These are phyloP conservation scores for Nycteola revayana DNA, from an alignment of 2,888 invertebrate genomes.

Conservation along the genomic window DNA sequence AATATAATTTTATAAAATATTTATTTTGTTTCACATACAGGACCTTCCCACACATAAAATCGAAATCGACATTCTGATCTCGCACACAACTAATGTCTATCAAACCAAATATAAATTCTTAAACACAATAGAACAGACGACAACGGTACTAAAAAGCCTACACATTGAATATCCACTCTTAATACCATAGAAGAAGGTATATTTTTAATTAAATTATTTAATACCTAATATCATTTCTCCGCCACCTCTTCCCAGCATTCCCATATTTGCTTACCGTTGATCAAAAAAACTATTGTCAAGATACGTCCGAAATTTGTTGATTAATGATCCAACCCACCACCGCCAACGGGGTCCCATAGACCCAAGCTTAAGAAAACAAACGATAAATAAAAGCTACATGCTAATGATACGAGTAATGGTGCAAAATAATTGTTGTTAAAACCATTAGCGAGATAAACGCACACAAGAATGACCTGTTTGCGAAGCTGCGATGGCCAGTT, in stretches of 20 bases:
- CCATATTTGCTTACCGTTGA: slow-evolving; percentile 71
- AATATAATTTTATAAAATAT: too few relatives aligned
- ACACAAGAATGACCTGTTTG: slow-evolving; percentile 67
- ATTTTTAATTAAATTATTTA: background rate
- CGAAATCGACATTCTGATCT: slow-evolving; percentile 20
- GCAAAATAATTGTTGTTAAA: slow-evolving; percentile 64
- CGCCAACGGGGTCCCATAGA: slow-evolving; percentile 47
- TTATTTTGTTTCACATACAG: too few relatives aligned
- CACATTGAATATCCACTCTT: slow-evolving; percentile 3
- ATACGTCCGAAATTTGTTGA: slow-evolving; percentile 56
- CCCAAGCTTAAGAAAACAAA: slow-evolving; percentile 65
- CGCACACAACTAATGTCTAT: slow-evolving; percentile 24
- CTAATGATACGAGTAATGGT: slow-evolving; percentile 74
- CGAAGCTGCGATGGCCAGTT: slow-evolving; percentile 56
- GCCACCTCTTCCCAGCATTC: slow-evolving; percentile 43
- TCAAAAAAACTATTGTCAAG: slow-evolving; percentile 71
- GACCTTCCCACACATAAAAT: slow-evolving; percentile 21
- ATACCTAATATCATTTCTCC: slow-evolving; percentile 8
- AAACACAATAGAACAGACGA: slow-evolving; percentile 16
- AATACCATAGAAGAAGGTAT: background rate
- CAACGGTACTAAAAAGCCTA: background rate
- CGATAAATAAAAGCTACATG: slow-evolving; percentile 55
- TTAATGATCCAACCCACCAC: slow-evolving; percentile 67
- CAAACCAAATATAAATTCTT: slow-evolving; percentile 28
- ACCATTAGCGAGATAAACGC: slow-evolving; percentile 58